phyloP scores from a whole-genome alignment of 64 coral and sea anemone genomes.

The Orbicella faveolata region DNA sequence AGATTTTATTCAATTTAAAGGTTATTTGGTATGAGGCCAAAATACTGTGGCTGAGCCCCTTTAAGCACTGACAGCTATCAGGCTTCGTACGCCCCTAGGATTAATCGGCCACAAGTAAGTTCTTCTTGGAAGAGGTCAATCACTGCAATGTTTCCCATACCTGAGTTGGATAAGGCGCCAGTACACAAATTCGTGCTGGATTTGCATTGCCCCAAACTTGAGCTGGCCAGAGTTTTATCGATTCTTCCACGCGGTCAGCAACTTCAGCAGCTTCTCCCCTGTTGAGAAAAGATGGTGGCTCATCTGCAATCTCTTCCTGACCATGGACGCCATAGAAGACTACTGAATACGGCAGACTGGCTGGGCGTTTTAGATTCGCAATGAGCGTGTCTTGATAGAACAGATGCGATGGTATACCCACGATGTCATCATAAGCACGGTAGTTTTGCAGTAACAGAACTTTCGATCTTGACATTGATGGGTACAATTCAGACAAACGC shows the following conservation, averaged over 20 bases:
- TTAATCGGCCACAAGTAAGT: no score
- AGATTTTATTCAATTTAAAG: no score
- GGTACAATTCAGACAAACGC: conserved; percentile 65
- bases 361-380: conserved; percentile 60
- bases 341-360: conserved; percentile 51
- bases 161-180: conserved; percentile 83
- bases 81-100: no score
- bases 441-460: conserved; percentile 81
- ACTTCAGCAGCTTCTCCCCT: conserved; percentile 84
- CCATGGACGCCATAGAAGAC: conserved; percentile 86
- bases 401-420: conserved; percentile 85
- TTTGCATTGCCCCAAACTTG: conserved; percentile 54
- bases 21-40: no score
- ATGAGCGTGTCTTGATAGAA: conserved; percentile 85
- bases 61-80: no score
- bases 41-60: no score
- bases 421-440: conserved; percentile 87
- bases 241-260: conserved; percentile 61
- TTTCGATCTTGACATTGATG: conserved; percentile 58
- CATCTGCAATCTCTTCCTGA: conserved; percentile 67
- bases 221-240: conserved; percentile 53
- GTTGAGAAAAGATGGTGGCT: conserved; percentile 81
- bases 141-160: conserved; percentile 8
- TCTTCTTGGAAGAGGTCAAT: no score
- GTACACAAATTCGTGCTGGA: conserved; percentile 61